These are phyloP conservation scores for Agrotis ipsilon DNA, from an alignment of 2,888 invertebrate genomes.

Conservation along the genomic window DNA sequence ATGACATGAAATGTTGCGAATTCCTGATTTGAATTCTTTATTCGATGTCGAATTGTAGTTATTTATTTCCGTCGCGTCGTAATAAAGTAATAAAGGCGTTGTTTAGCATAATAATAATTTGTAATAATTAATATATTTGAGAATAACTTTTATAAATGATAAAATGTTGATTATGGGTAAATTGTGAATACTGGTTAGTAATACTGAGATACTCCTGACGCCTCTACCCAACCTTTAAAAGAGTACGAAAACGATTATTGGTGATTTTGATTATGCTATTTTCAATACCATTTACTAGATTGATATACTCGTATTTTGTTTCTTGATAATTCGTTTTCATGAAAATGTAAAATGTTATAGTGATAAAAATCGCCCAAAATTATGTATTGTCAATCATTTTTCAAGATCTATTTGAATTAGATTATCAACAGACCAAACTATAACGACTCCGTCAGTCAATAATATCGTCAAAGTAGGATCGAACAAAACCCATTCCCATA, in stretches of 20 bases:
- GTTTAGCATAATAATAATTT: conserved; percentile 24
- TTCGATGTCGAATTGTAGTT: background rate
- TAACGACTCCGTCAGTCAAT: background rate
- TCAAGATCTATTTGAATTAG: too few species aligned
- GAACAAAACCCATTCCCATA: conserved; percentile 21
- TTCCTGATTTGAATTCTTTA: conserved; percentile 66
- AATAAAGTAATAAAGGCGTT: conserved; percentile 13
- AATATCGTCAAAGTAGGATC: conserved; percentile 14
- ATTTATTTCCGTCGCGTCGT: conserved; percentile 21
- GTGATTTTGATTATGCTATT: too few species aligned
- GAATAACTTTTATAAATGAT: background rate
- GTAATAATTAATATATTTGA: conserved; percentile 1
- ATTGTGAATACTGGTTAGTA: background rate
- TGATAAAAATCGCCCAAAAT: background rate
- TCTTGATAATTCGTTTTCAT: background rate
- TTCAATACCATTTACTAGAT: too few species aligned
- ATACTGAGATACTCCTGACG: too few species aligned
- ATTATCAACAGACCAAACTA: too few species aligned
- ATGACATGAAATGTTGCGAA: conserved; percentile 68
- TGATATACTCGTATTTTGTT: too few species aligned
- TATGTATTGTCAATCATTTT: background rate
- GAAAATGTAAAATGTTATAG: background rate
- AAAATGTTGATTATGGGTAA: background rate
- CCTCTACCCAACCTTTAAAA: background rate
- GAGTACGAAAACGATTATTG: too few species aligned